phyloP scores from a whole-genome alignment of 2,113 vertebrate species.

The Hemiscyllium ocellatum region DNA sequence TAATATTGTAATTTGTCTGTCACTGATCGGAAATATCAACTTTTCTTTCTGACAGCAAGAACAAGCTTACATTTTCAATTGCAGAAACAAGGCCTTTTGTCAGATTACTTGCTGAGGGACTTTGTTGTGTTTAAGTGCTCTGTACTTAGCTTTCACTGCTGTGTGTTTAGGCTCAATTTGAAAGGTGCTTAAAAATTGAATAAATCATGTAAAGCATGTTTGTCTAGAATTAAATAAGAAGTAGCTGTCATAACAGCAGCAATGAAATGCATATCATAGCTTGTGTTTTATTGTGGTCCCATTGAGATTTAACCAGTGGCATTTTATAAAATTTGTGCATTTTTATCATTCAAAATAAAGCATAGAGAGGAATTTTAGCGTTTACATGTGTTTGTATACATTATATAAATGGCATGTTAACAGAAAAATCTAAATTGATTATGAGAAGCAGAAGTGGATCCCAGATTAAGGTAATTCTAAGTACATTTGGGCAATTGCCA shows the following conservation, averaged over 20 bases:
- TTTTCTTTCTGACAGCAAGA: background rate
- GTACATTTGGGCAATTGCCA: background rate
- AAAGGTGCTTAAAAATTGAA: conserved; percentile 31
- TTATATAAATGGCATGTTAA: background rate
- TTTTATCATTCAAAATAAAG: background rate
- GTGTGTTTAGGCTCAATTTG: conserved; percentile 21
- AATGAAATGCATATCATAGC: background rate
- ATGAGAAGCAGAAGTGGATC: background rate
- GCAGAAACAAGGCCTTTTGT: background rate
- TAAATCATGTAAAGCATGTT: background rate
- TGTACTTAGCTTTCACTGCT: background rate
- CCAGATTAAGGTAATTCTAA: background rate
- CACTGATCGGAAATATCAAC: background rate
- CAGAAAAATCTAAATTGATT: background rate
- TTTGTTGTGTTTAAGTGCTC: conserved; percentile 17
- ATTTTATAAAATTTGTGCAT: background rate
- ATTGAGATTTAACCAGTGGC: background rate
- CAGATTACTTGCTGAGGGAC: conserved; percentile 1
- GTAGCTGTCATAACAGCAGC: conserved; percentile 11
- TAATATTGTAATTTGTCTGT: background rate
- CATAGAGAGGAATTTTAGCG: background rate
- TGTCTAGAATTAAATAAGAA: conserved; percentile 15
- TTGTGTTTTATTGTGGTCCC: too few relatives aligned
- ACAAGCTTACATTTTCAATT: background rate
- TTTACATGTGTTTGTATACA: background rate